A percentile compares a stretch with the other conserved stretches of the same genome.
Conservation (phyloP, 2,797 vertebrate genomes). For the Knipowitschia caucasica region DNA sequence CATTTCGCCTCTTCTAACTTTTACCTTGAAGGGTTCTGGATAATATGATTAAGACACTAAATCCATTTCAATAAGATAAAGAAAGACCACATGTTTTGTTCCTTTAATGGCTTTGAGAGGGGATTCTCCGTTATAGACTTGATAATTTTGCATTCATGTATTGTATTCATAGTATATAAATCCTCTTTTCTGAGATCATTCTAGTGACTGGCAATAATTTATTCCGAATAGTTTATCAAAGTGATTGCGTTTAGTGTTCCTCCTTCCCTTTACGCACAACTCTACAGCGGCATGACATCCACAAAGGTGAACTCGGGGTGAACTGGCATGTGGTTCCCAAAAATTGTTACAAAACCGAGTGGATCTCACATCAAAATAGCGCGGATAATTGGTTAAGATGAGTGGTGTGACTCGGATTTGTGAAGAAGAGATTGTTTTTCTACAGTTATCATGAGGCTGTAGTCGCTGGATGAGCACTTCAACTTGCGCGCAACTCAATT, state of each 20-base stretch:
- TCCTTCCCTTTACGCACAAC: slow-evolving; percentile 17
- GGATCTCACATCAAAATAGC: not conserved
- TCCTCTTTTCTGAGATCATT: too few species aligned
- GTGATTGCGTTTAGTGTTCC: too few species aligned
- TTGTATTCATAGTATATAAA: too few species aligned
- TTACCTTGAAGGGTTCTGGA: slow-evolving; percentile 50
- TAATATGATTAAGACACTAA: slow-evolving; percentile 69
- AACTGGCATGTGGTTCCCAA: not conserved
- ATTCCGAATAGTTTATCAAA: too few species aligned
- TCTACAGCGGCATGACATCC: not conserved
- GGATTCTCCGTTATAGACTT: too few species aligned
- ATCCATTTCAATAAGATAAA: too few species aligned
- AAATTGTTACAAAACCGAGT: not conserved
- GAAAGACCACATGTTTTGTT: too few species aligned
- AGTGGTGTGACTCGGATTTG: slow-evolving; percentile 5
- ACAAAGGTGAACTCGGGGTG: not conserved
- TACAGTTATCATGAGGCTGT: not conserved
- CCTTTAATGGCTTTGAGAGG: too few species aligned
- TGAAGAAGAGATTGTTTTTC: not conserved
- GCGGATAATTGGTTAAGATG: slow-evolving; percentile 2
- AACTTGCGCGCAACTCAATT: not conserved
- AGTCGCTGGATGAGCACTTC: not conserved
- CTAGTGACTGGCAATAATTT: too few species aligned
- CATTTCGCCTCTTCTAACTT: slow-evolving; percentile 45
- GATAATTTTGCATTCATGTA: too few species aligned